Conservation (phyloP, 1,140 invertebrate genomes). For the Aphaenogaster rudis region DNA sequence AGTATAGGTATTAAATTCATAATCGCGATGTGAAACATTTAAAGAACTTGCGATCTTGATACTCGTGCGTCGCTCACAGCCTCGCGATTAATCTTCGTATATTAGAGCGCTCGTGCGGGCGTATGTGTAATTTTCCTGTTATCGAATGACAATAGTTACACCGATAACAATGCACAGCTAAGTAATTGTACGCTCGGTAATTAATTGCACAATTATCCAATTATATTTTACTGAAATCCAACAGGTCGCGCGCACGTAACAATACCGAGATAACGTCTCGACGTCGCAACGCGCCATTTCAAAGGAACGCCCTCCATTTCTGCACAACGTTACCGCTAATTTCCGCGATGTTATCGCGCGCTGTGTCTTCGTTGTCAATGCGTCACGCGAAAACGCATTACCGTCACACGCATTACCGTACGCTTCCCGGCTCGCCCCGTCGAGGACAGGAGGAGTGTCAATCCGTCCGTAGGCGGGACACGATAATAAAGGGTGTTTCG, state of each 20-base stretch:
- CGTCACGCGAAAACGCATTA: constrained; percentile 45
- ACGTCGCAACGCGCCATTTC: neutral
- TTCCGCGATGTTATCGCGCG: constrained; percentile 43
- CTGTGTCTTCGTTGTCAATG: constrained; percentile 38
- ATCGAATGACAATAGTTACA: constrained; percentile 31
- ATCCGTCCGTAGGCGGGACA: constrained; percentile 14
- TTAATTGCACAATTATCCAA: constrained; percentile 56
- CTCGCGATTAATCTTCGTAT: constrained; percentile 31
- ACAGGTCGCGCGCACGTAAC: constrained; percentile 34
- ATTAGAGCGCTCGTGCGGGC: neutral
- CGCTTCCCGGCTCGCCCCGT: neutral
- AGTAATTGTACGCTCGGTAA: constrained; percentile 46
- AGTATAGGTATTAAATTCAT: neutral
- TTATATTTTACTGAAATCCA: constrained; percentile 54
- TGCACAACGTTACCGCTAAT: constrained; percentile 48
- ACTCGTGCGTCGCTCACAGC: neutral
- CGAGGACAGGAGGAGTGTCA: constrained; percentile 31
- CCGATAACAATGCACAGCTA: constrained; percentile 15
- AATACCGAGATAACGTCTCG: constrained; percentile 37
- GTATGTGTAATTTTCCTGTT: constrained; percentile 22
- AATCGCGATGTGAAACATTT: neutral
- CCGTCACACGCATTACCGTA: constrained; percentile 23
- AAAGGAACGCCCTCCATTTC: constrained; percentile 25
- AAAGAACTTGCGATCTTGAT: constrained; percentile 11
- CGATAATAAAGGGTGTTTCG: constrained; percentile 50